A percentile compares a stretch with the other conserved stretches of the same genome.
phyloP scores from a whole-genome alignment of 2,888 invertebrate species.

The Yponomeuta malinellus region DNA sequence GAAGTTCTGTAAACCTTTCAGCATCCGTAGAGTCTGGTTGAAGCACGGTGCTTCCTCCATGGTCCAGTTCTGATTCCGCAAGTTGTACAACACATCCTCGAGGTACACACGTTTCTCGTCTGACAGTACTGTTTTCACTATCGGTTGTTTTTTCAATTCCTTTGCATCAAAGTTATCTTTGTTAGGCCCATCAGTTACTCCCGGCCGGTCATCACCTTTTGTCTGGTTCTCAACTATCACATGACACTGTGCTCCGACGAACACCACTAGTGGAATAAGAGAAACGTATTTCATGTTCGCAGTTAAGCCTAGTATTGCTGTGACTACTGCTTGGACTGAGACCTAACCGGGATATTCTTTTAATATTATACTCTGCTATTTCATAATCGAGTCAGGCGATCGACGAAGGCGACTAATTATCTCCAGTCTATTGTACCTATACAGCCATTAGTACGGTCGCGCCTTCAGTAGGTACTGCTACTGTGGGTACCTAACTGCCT shows the following conservation, averaged over 20 bases:
- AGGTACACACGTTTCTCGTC: constrained; percentile 42
- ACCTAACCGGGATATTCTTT: not conserved
- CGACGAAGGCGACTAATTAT: not conserved
- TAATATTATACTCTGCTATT: not conserved
- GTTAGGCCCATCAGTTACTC: constrained; percentile 14
- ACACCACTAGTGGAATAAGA: not conserved
- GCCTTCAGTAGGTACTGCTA: not conserved
- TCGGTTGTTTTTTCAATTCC: constrained; percentile 24
- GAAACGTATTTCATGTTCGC: not conserved
- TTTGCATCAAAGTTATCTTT: not conserved
- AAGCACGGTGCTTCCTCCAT: constrained; percentile 49
- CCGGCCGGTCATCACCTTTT: not conserved
- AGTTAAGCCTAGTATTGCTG: not conserved
- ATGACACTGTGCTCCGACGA: not conserved
- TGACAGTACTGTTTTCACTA: constrained; percentile 24
- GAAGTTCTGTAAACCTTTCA: constrained; percentile 62
- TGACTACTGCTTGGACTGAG: not conserved
- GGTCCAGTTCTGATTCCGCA: constrained; percentile 56
- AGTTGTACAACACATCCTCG: constrained; percentile 54
- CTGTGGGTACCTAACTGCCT: not conserved
- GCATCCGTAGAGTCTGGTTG: constrained; percentile 45
- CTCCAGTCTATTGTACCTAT: not conserved
- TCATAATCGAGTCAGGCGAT: not conserved
- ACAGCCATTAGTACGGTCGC: not conserved
- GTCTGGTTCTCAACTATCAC: not conserved